A percentile compares a stretch with the other conserved stretches of the same genome.
Evolutionary conservation across 2,888 invertebrate species (phyloP).

Genomic region (Girardia tigrina): DNA sequence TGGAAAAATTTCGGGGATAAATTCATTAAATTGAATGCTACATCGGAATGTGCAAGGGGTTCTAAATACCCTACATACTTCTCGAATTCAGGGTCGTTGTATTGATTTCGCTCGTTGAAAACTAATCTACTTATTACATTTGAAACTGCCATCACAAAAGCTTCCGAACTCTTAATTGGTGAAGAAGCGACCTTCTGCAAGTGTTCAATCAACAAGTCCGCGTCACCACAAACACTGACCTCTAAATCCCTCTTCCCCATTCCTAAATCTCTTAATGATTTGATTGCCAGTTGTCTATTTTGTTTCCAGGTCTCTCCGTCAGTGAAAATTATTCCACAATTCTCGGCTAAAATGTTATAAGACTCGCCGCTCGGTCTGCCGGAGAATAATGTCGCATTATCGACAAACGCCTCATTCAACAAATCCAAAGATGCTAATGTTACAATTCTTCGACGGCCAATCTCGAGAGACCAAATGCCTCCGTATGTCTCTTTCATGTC

Average conservation of each 20-base stretch:
- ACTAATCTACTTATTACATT: slow-evolving; percentile 21
- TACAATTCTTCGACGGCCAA: slow-evolving; percentile 15
- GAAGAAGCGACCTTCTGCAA: not conserved
- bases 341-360: not conserved
- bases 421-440: slow-evolving; percentile 25
- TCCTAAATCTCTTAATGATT: slow-evolving; percentile 20
- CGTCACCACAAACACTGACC: not conserved
- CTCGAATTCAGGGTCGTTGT: slow-evolving; percentile 21
- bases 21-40: not conserved
- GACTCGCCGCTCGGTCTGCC: not conserved
- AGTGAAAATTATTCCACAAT: slow-evolving; percentile 8
- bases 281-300: slow-evolving; percentile 4
- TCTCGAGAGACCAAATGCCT: not conserved
- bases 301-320: slow-evolving; percentile 26
- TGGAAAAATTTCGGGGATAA: not conserved
- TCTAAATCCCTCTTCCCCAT: not conserved
- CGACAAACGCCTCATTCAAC: slow-evolving; percentile 28
- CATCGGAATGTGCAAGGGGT: not conserved
- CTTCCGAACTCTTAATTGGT: not conserved
- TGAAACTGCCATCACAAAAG: slow-evolving; percentile 20
- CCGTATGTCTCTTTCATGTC: slow-evolving; percentile 20
- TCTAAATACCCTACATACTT: not conserved
- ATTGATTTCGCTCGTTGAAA: not conserved
- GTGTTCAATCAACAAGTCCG: not conserved
- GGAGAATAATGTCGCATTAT: not conserved